phyloP scores from a whole-genome alignment of 2,888 invertebrate genomes.

The Achlya flavicornis region DNA sequence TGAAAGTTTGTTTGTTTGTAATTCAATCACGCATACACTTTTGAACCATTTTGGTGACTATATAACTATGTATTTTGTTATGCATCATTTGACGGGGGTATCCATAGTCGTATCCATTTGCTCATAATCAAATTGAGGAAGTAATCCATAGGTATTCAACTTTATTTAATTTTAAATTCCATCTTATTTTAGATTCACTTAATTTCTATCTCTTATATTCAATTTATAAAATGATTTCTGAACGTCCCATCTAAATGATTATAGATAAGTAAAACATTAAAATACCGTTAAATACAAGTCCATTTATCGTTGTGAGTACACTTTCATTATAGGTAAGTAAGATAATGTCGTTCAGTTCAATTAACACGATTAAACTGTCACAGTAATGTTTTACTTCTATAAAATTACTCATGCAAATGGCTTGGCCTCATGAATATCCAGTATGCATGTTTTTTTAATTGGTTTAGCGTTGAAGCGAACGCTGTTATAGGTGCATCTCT shows the following conservation, averaged over 20 bases:
- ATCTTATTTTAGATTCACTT: background rate
- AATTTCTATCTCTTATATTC: background rate
- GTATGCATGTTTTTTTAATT: slow-evolving; percentile 42
- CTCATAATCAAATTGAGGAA: too few species aligned
- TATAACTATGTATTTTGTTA: too few species aligned
- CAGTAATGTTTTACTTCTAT: slow-evolving; percentile 66
- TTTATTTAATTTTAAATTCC: background rate
- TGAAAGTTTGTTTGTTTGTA: too few species aligned
- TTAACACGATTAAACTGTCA: slow-evolving; percentile 67
- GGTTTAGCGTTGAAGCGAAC: background rate
- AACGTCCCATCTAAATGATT: background rate
- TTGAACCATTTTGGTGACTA: too few species aligned
- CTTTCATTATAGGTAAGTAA: slow-evolving; percentile 25
- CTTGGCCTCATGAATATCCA: slow-evolving; percentile 69
- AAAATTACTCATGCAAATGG: slow-evolving; percentile 74
- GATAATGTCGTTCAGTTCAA: slow-evolving; percentile 61
- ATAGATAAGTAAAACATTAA: slow-evolving; percentile 28
- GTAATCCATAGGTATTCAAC: background rate
- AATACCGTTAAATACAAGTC: slow-evolving; percentile 38
- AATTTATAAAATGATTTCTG: background rate
- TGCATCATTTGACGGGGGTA: too few species aligned
- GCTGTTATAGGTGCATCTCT: background rate
- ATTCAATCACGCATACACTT: too few species aligned
- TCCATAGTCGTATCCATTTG: too few species aligned
- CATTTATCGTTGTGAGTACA: slow-evolving; percentile 41